These are phyloP conservation scores for Eremobia ochroleuca DNA, from an alignment of 2,888 invertebrate species.

Conservation along the genomic window DNA sequence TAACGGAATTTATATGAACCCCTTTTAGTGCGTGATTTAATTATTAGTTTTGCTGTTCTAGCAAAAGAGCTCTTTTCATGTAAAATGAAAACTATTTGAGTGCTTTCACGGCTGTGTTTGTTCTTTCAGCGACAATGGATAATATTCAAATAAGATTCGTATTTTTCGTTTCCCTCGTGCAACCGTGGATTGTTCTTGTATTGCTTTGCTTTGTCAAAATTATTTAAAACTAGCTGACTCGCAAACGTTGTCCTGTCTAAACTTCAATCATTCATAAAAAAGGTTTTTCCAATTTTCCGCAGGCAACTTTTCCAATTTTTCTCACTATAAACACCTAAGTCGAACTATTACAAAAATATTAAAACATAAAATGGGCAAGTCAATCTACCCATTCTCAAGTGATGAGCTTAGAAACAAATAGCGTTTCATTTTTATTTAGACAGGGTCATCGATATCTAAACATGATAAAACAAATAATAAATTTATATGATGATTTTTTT, in stretches of 20 bases:
- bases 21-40: constrained; percentile 3
- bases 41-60: neutral
- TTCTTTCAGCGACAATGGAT: constrained; percentile 26
- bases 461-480: neutral
- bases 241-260: neutral
- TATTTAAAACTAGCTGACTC: neutral
- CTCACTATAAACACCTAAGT: neutral
- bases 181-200: constrained; percentile 11
- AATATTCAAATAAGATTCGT: constrained; percentile 31
- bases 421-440: neutral
- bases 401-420: neutral
- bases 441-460: neutral
- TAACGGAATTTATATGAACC: constrained; percentile 19
- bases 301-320: neutral
- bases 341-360: neutral
- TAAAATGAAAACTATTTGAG: constrained; percentile 19
- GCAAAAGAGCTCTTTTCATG: constrained; percentile 5
- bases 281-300: neutral
- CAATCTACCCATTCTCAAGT: neutral
- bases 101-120: constrained; percentile 27
- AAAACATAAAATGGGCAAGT: neutral
- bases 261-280: neutral
- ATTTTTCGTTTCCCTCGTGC: constrained; percentile 10
- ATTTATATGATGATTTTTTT: neutral
- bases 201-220: constrained; percentile 31